Evolutionary conservation across 2,888 invertebrate species (phyloP).

Genomic region (Dryobotodes eremita): DNA sequence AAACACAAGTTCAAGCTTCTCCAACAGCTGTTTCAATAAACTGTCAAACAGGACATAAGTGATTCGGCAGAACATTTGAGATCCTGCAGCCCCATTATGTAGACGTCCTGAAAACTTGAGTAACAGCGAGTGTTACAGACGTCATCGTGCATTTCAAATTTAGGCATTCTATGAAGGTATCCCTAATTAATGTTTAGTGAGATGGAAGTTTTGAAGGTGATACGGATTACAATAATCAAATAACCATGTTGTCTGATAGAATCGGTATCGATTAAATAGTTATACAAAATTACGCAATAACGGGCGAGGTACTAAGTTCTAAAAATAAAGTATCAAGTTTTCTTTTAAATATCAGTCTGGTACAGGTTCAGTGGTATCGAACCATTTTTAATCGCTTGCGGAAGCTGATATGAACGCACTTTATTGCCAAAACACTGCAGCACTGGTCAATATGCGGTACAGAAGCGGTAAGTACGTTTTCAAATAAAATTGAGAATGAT

Average conservation of each 20-base stretch:
- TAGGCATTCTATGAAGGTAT: neutral
- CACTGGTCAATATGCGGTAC: neutral
- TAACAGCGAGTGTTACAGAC: no score
- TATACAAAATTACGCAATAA: neutral
- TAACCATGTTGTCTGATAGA: neutral
- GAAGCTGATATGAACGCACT: conserved; percentile 2
- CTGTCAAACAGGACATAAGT: no score
- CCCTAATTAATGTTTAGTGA: neutral
- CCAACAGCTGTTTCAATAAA: neutral
- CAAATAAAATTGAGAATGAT: neutral
- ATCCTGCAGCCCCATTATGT: no score
- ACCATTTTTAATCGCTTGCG: conserved; percentile 17
- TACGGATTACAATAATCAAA: no score
- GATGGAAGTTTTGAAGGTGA: neutral
- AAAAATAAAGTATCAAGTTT: neutral
- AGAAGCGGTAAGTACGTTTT: neutral
- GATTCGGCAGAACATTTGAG: neutral
- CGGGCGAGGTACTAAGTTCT: neutral
- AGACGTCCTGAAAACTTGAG: neutral
- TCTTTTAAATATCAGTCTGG: neutral
- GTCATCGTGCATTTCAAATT: neutral
- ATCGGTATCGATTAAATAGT: neutral
- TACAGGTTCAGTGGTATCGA: neutral
- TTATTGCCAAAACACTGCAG: conserved; percentile 31
- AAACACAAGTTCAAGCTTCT: neutral